These are phyloP conservation scores for Eubasilissa splendida DNA, from an alignment of 2,888 invertebrate genomes.

Conservation along the genomic window DNA sequence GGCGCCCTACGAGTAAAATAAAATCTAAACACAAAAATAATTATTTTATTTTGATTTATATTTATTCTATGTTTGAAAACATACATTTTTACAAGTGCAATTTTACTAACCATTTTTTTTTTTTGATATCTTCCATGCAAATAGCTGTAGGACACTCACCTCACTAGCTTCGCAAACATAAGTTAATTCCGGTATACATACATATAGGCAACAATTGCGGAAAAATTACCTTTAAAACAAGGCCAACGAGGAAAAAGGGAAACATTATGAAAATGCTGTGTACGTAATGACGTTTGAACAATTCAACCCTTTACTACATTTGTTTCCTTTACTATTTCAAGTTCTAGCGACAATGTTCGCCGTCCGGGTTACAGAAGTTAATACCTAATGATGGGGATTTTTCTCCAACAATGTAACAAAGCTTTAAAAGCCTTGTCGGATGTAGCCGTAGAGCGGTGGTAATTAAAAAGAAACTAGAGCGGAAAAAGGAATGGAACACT, in stretches of 20 bases:
- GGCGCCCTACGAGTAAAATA: no score
- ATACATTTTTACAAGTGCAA: neutral
- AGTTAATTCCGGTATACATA: neutral
- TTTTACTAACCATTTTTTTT: neutral
- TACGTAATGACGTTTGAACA: neutral
- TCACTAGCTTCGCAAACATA: neutral
- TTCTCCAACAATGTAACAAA: neutral
- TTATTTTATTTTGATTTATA: neutral
- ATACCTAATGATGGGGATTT: neutral
- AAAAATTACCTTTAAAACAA: neutral
- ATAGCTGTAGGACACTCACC: neutral
- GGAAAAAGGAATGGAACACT: no score
- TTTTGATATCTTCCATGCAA: neutral
- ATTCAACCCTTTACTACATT: no score
- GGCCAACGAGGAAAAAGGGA: neutral
- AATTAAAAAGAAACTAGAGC: no score
- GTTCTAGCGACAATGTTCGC: neutral
- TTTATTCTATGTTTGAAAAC: neutral
- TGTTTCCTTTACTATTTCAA: no score
- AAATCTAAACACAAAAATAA: neutral
- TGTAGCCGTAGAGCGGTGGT: no score
- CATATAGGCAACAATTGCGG: neutral
- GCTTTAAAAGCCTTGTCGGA: neutral
- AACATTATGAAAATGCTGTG: neutral
- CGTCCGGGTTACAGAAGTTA: constrained; percentile 1